Evolutionary conservation across 2,888 invertebrate genomes (phyloP).

Genomic region (Calliphora vomitoria): DNA sequence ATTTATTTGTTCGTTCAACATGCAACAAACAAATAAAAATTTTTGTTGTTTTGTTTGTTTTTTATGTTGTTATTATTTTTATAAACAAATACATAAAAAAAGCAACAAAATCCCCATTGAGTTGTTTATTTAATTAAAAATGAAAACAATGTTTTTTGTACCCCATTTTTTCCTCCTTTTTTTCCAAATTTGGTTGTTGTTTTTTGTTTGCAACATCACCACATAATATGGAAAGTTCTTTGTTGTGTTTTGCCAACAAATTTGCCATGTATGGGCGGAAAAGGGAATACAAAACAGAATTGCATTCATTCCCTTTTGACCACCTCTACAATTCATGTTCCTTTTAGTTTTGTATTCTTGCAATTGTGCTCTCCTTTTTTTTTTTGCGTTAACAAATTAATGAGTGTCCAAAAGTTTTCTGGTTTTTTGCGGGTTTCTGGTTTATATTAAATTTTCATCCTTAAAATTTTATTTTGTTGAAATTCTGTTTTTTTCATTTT

Average conservation of each 20-base stretch:
- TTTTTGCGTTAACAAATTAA: slow-evolving; percentile 64
- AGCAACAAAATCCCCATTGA: slow-evolving; percentile 66
- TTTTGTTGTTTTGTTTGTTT: slow-evolving; percentile 35
- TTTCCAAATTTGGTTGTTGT: slow-evolving; percentile 34
- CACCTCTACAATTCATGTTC: slow-evolving; percentile 3
- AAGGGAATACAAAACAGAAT: slow-evolving; percentile 27
- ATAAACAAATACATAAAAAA: slow-evolving; percentile 51
- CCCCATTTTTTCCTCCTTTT: background rate
- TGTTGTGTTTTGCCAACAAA: slow-evolving; percentile 55
- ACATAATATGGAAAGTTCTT: slow-evolving; percentile 55
- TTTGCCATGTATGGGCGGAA: slow-evolving; percentile 7
- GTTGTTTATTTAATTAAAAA: slow-evolving; percentile 76
- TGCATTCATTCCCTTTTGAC: slow-evolving; percentile 47
- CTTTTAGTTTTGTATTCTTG: slow-evolving; percentile 18
- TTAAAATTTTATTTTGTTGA: background rate
- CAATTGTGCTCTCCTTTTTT: background rate
- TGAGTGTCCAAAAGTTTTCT: slow-evolving; percentile 65
- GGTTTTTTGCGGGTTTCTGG: slow-evolving; percentile 11
- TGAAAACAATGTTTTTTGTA: slow-evolving; percentile 72
- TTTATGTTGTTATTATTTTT: slow-evolving; percentile 23
- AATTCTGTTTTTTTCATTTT: background rate
- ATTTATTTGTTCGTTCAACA: slow-evolving; percentile 42
- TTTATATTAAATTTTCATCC: slow-evolving; percentile 16
- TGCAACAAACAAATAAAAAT: slow-evolving; percentile 51
- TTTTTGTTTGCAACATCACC: slow-evolving; percentile 55